Base-by-base conservation (phyloP, 35 echinoderm and acorn worm genomes). In the Patiria miniata region DNA sequence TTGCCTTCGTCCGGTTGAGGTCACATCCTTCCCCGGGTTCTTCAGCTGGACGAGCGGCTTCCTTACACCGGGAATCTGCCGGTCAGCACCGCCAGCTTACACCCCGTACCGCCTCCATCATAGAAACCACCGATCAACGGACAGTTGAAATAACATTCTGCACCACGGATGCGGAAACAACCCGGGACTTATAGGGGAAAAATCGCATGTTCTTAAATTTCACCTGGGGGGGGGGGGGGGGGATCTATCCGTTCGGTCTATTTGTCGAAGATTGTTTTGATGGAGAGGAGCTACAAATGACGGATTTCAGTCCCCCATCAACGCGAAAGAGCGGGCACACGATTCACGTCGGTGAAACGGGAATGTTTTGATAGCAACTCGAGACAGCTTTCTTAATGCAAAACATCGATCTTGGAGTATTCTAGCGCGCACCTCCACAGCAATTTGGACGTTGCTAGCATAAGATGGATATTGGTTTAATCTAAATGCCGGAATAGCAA, bases 1-100 rank as follows among this genome's bases (percentile, higher is more conserved):
- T 90, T 34, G 81, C 83, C 33, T 90, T 90, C 68, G 88, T 90
- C 18, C 59, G 88, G 16, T 77, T 90, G 88, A 80, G 88, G 19
- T 84, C 82, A 36, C 23, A 61, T 32, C 51, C 82, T 34, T 17
- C 44, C 10, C 26, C 53, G 36, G 59, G 53, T 18, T 60, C 54
- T 1, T 38, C 51, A 38, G 54, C 29, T 29, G 51, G 52, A 16
- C 82, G 82, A 19, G 32, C 29, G 34, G 34, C 51, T 26, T 58
- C 53, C 26, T 58, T 58, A 21, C 28, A 37, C 19, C 19, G 22
- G 53, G 19, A 53, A 14, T 58, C 53, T 33, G 37, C 21, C 34
- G 33, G 39, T 39, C 21, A 39, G 39, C 37, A 40, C 78, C 37
- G 37, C 39, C 80, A 18, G 22, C 28, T 51, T 8, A 33, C 26